Percentiles rank a stretch among this genome's conserved stretches.
These are phyloP conservation scores for Ceratosolen fusciceps DNA, from an alignment of 1,140 invertebrate species.

Conservation along the genomic window DNA sequence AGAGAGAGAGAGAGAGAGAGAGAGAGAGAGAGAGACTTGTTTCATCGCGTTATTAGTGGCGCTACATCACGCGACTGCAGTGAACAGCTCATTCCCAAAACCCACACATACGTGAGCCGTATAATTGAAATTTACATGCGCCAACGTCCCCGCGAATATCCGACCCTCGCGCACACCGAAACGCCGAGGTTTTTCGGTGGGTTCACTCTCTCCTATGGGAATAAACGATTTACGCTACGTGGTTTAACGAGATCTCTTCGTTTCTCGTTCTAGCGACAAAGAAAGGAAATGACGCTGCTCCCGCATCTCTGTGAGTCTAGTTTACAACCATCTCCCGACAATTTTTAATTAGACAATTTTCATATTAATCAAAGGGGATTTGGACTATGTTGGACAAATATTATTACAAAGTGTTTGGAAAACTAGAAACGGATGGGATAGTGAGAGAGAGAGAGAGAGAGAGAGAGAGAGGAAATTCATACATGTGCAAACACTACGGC, in stretches of 20 bases:
- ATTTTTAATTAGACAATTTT: too few relatives aligned
- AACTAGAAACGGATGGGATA: too few relatives aligned
- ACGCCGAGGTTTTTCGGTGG: neutral
- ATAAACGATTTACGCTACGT: neutral
- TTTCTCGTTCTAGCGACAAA: neutral
- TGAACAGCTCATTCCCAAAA: neutral
- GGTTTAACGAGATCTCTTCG: neutral
- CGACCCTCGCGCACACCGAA: neutral
- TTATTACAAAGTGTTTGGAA: too few relatives aligned
- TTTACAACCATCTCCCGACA: too few relatives aligned
- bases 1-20: neutral
- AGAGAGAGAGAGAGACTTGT: constrained; percentile 12
- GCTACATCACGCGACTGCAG: constrained; percentile 42
- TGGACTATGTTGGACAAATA: too few relatives aligned
- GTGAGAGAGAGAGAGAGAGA: too few relatives aligned
- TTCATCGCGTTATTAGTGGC: constrained; percentile 46
- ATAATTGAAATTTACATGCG: neutral
- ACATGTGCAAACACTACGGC: too few relatives aligned
- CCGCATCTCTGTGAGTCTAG: too few relatives aligned
- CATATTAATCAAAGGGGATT: too few relatives aligned
- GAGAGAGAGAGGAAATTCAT: too few relatives aligned
- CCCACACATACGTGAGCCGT: neutral
- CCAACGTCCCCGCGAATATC: neutral
- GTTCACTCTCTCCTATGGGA: neutral
- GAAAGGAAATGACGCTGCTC: neutral